Evolutionary conservation across 2,797 vertebrate genomes (phyloP), one percentile per base, ranked within the genome.

Genomic region (Petrocephalus sullivani): DNA sequence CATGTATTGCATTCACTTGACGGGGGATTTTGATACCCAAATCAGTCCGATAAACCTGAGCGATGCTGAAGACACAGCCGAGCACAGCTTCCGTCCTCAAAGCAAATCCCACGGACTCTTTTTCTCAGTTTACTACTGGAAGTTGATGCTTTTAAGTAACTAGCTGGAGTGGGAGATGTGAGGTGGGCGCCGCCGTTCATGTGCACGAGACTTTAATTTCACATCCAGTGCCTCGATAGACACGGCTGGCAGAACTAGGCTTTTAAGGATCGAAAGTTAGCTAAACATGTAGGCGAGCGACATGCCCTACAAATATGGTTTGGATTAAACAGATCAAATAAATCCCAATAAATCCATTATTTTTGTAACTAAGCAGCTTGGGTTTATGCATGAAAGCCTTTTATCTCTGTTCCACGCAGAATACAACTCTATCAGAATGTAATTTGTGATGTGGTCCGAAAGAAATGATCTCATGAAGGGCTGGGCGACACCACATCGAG

Each of bases 321-420:
- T 85, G 82, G 57, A 85, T 54, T 84, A 85, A 64, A 85, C 23
- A 56, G 51, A 75, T 75, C 57, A 49, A 46, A 41, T 87, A 87
- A 64, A 87, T 87, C 57, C 85, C n/a, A 84, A 12, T 56, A 41
- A 41, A 41, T 41, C 37, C 37, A 85, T 85, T 85, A 85, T 71
- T 88, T 71, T 67, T 83, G 49, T 14, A 88, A 56, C 46, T 58
- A 78, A 85, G 56, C 78, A 67, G 78, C 58, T 88, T 53, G 57
- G 41, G 41, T 83, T 86, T 86, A 54, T 58, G 21, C 23, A 37
- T 7, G 82, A 85, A 85, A 86, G 33, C 23, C 71, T 12, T 37
- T 37, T 81, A 57, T 56, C 41, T 58, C 57, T 14, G 71, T 88
- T 21, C 28, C 51, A 82, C 49, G 7, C 53, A 21, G 37, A 83